Evolutionary conservation across 2,113 vertebrate species (phyloP).

Genomic region (Psilopsiagon aymara): DNA sequence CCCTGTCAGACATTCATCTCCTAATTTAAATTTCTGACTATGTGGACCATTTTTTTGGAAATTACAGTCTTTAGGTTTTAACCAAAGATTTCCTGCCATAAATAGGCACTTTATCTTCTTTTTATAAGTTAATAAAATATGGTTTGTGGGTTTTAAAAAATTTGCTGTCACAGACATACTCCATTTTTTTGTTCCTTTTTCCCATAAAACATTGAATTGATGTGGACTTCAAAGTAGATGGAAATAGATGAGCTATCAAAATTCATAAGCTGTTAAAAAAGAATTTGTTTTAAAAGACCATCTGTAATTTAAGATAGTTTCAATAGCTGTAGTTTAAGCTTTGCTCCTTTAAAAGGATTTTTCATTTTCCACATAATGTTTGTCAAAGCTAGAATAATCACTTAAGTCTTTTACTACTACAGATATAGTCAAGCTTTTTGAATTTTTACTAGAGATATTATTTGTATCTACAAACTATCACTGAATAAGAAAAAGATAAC

Average conservation of each 20-base stretch:
- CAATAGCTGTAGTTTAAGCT: neutral
- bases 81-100: neutral
- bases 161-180: neutral
- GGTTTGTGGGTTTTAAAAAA: neutral
- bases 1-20: neutral
- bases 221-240: neutral
- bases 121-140: neutral
- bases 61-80: conserved; percentile 1
- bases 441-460: neutral
- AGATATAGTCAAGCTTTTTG: neutral
- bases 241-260: neutral
- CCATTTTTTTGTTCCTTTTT: neutral
- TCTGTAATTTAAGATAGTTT: neutral
- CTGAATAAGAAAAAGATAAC: neutral
- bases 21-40: neutral
- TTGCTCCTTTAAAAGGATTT: neutral
- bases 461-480: neutral
- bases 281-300: neutral
- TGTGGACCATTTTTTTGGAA: neutral
- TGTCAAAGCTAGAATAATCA: neutral
- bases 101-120: neutral
- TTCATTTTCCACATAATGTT: neutral
- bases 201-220: neutral
- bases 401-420: neutral
- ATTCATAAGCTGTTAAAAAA: neutral